Conservation (phyloP, 2,113 vertebrate species). For the Gasterosteus nipponicus region DNA sequence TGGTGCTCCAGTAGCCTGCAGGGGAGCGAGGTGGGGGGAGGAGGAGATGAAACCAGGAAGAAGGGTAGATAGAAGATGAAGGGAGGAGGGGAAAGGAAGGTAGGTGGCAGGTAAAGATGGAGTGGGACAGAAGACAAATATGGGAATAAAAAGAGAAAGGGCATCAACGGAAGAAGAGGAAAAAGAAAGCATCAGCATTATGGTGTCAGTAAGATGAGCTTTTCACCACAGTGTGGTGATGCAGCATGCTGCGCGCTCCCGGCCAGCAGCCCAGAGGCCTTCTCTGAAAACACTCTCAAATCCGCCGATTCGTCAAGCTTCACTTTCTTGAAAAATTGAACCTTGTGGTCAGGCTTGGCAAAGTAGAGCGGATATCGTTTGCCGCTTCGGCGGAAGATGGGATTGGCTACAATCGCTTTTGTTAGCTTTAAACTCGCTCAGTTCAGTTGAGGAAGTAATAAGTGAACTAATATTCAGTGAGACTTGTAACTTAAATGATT, state of each 20-base stretch:
- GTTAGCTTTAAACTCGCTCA: neutral
- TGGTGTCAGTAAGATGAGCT: neutral
- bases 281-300: neutral
- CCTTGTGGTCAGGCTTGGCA: constrained; percentile 6
- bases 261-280: constrained; percentile 36
- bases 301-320: neutral
- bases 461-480: neutral
- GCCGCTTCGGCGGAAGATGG: neutral
- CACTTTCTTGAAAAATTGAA: neutral
- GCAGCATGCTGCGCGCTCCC: constrained; percentile 56
- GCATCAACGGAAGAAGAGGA: neutral
- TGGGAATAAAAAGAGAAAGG: neutral
- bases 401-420: neutral
- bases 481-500: neutral
- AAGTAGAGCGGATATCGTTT: constrained; percentile 7
- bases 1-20: constrained; percentile 93
- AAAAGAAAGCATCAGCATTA: neutral
- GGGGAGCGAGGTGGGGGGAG: neutral
- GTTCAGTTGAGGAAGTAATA: neutral
- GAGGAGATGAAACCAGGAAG: neutral
- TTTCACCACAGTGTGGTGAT: constrained; percentile 11
- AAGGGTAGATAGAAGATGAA: neutral
- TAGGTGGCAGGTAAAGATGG: neutral
- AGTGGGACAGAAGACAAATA: neutral
- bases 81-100: neutral